Evolutionary conservation across 2,797 vertebrate species (phyloP).

Genomic region (Ispidina lecontei): DNA sequence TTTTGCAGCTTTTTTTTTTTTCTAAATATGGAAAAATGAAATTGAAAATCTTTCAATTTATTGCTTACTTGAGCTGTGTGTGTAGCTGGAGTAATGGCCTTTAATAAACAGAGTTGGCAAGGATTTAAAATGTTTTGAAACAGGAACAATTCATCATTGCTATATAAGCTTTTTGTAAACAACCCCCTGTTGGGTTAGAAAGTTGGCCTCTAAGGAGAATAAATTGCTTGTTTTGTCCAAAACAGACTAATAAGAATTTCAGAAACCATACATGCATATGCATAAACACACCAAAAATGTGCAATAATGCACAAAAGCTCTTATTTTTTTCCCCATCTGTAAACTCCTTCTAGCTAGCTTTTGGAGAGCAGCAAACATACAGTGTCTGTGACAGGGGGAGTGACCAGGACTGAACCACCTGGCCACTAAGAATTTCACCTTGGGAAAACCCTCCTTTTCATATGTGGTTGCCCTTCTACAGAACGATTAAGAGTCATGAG

Average conservation of each 20-base stretch:
- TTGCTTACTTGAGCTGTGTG: slow-evolving; percentile 69
- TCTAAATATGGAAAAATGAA: slow-evolving; percentile 52
- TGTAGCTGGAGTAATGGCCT: slow-evolving; percentile 62
- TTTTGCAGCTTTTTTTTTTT: slow-evolving; percentile 41
- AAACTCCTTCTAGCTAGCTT: slow-evolving; percentile 49
- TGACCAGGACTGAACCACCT: slow-evolving; percentile 15
- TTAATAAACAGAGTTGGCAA: slow-evolving; percentile 73
- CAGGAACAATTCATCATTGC: slow-evolving; percentile 62
- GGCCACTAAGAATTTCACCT: slow-evolving; percentile 3
- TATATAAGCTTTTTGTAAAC: slow-evolving; percentile 76
- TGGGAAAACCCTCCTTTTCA: slow-evolving; percentile 13
- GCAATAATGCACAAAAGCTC: slow-evolving; percentile 55
- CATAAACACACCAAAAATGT: slow-evolving; percentile 73
- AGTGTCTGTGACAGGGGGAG: not conserved
- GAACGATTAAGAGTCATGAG: slow-evolving; percentile 16
- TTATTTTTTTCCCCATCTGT: slow-evolving; percentile 44
- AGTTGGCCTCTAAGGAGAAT: slow-evolving; percentile 72
- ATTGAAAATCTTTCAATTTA: slow-evolving; percentile 64
- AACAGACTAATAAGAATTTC: slow-evolving; percentile 70
- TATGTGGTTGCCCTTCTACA: not conserved
- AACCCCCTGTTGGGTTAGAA: slow-evolving; percentile 74
- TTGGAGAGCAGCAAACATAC: not conserved
- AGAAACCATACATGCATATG: slow-evolving; percentile 64
- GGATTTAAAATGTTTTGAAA: slow-evolving; percentile 69
- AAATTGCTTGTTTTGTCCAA: slow-evolving; percentile 75